A percentile compares a stretch with the other conserved stretches of the same genome.
Evolutionary conservation across 2,888 invertebrate genomes (phyloP).

Genomic region (Myopa tessellatipennis): DNA sequence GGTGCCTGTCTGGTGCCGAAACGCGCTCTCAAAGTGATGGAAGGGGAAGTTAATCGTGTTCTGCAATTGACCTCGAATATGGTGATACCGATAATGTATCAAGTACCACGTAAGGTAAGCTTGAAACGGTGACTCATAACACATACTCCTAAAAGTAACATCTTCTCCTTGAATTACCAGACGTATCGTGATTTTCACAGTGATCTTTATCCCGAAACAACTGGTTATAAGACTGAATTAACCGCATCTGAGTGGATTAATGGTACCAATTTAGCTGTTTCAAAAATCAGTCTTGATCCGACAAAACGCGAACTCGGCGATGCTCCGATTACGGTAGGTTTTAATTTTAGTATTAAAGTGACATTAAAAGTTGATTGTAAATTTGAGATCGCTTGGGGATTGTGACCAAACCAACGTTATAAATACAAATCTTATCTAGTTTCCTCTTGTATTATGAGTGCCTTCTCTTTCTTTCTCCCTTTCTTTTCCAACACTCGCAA

Average conservation of each 20-base stretch:
- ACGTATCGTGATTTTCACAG: constrained; percentile 94
- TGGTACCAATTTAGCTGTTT: constrained; percentile 79
- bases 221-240: constrained; percentile 82
- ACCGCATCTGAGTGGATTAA: constrained; percentile 85
- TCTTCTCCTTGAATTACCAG: constrained; percentile 66
- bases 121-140: not conserved
- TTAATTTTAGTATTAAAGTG: not conserved
- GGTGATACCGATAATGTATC: constrained; percentile 93
- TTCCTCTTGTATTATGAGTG: not conserved
- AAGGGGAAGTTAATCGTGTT: constrained; percentile 93
- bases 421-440: not conserved
- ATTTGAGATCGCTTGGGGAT: not conserved
- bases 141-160: too few species aligned
- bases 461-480: constrained; percentile 11
- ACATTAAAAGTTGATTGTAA: not conserved
- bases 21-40: constrained; percentile 93
- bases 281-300: constrained; percentile 87
- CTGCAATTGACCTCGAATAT: constrained; percentile 86
- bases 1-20: constrained; percentile 94
- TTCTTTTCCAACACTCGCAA: not conserved
- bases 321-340: constrained; percentile 73
- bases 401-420: not conserved
- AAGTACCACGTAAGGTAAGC: constrained; percentile 88
- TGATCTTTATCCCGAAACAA: constrained; percentile 93
- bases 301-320: constrained; percentile 75